phyloP scores from a whole-genome alignment of 2,797 vertebrate species.

The Spizella passerina region DNA sequence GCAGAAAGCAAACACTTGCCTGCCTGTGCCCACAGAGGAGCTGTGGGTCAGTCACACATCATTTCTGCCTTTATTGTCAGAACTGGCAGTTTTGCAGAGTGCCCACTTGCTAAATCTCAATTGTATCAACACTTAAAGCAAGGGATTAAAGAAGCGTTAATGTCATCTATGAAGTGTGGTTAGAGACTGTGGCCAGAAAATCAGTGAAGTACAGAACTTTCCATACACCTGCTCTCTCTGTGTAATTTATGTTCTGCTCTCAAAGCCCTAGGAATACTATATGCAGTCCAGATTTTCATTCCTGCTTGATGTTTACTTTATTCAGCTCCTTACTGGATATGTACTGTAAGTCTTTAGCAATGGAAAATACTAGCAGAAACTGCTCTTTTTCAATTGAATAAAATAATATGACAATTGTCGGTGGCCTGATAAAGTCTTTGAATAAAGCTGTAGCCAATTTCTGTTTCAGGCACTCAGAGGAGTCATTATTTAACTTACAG shows the following conservation, averaged over 20 bases:
- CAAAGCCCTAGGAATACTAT: background rate
- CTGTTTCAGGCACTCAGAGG: conserved; percentile 1
- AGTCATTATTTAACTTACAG: background rate
- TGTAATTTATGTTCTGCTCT: background rate
- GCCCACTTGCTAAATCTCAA: background rate
- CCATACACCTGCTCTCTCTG: background rate
- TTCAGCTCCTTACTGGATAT: background rate
- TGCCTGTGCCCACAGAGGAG: background rate
- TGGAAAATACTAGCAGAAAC: background rate
- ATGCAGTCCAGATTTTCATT: background rate
- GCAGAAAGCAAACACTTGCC: background rate
- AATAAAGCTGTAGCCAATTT: conserved; percentile 6
- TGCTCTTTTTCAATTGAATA: background rate
- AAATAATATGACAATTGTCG: background rate
- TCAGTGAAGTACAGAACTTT: background rate
- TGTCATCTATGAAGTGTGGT: background rate
- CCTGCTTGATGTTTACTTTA: background rate
- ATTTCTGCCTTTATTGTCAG: background rate
- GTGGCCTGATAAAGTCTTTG: background rate
- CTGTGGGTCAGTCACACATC: background rate
- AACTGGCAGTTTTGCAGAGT: background rate
- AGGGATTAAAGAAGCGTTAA: background rate
- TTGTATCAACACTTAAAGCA: background rate
- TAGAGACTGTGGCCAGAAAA: background rate
- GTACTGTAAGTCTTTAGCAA: background rate